Percentiles rank a stretch among this genome's conserved stretches.
Evolutionary conservation across 2,113 vertebrate species (phyloP).

Genomic region (Pollachius pollachius): DNA sequence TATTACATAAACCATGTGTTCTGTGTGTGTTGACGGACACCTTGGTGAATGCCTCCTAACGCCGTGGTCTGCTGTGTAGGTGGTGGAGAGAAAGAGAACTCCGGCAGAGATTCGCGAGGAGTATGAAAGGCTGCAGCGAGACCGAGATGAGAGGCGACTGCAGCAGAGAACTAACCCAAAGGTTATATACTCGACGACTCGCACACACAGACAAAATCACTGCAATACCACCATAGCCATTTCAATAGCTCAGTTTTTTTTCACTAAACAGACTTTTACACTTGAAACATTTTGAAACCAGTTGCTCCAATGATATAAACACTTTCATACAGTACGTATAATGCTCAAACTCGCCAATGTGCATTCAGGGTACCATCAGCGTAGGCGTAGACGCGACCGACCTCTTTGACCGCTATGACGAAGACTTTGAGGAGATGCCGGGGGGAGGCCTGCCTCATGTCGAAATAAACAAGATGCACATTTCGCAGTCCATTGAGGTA

Average conservation of each 20-base stretch:
- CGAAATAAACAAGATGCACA: constrained; percentile 98
- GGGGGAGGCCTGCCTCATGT: constrained; percentile 90
- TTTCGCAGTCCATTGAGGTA: constrained; percentile 98
- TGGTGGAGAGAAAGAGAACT: constrained; percentile 92
- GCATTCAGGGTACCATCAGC: constrained; percentile 89
- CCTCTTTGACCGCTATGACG: constrained; percentile 94
- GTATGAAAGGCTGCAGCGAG: constrained; percentile 90
- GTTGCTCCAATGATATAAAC: neutral
- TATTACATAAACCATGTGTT: neutral
- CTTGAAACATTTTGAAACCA: neutral
- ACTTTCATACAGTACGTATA: neutral
- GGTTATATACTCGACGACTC: constrained; percentile 63
- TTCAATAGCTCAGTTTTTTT: too few species aligned
- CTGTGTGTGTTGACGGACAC: constrained; percentile 1
- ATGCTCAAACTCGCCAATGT: constrained; percentile 1
- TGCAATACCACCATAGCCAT: too few species aligned
- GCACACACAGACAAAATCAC: too few species aligned
- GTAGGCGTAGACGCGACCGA: constrained; percentile 95
- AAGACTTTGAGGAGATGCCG: constrained; percentile 91
- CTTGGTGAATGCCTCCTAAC: neutral
- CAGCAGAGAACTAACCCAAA: constrained; percentile 97
- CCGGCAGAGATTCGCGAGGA: constrained; percentile 94
- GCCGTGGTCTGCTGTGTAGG: constrained; percentile 63
- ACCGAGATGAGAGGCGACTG: constrained; percentile 89
- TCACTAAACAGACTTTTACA: too few species aligned